A percentile compares a stretch with the other conserved stretches of the same genome.
These are phyloP conservation scores for Sinonovacula constricta DNA, from an alignment of 1,140 invertebrate species.

Conservation along the genomic window DNA sequence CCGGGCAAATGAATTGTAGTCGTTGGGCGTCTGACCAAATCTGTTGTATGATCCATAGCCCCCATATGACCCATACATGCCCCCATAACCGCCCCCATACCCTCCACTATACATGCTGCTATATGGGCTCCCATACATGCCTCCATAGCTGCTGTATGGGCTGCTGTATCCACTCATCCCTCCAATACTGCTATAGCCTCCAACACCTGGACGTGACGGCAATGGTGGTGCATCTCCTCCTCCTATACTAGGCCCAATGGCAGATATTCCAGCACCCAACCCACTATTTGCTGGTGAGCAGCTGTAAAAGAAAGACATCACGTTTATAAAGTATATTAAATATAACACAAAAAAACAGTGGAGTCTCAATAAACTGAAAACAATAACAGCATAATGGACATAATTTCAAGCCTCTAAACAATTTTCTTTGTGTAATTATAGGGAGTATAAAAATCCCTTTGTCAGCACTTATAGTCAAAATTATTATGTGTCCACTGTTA, in stretches of 20 bases:
- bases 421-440: too few relatives aligned
- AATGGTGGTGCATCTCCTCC: slow-evolving; percentile 59
- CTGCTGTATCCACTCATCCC: slow-evolving; percentile 27
- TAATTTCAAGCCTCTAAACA: too few relatives aligned
- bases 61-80: slow-evolving; percentile 70
- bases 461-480: too few relatives aligned
- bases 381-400: too few relatives aligned
- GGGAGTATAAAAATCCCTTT: too few relatives aligned
- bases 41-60: slow-evolving; percentile 71
- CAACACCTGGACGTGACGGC: slow-evolving; percentile 61
- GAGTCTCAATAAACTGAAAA: too few relatives aligned
- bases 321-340: too few relatives aligned
- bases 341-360: too few relatives aligned
- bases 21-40: slow-evolving; percentile 64
- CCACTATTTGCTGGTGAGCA: background rate
- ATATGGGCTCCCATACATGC: slow-evolving; percentile 55
- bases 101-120: slow-evolving; percentile 56
- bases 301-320: background rate
- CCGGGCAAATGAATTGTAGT: slow-evolving; percentile 86
- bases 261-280: background rate
- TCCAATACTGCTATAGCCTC: slow-evolving; percentile 37
- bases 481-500: too few relatives aligned
- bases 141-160: slow-evolving; percentile 53
- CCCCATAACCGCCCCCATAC: slow-evolving; percentile 71
- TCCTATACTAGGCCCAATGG: slow-evolving; percentile 21